These are phyloP conservation scores for Hydroisotoma schaefferi DNA, from an alignment of 2,888 invertebrate genomes.

Conservation along the genomic window DNA sequence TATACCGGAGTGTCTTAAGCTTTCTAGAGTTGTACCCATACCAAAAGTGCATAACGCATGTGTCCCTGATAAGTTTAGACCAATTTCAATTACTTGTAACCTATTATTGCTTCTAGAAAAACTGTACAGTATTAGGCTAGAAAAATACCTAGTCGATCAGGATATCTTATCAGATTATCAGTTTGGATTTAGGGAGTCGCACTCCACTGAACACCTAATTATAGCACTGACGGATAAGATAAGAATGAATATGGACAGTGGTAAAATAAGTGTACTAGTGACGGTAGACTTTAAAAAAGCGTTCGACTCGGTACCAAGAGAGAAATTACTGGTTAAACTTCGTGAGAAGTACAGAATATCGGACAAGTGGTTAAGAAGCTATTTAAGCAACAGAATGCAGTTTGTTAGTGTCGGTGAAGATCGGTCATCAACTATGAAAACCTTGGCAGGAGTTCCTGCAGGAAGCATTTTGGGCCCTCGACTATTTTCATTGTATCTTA, in stretches of 20 bases:
- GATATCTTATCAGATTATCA: slow-evolving; percentile 5
- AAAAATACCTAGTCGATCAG: not conserved
- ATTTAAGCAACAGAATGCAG: slow-evolving; percentile 11
- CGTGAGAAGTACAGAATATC: slow-evolving; percentile 6
- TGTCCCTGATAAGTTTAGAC: slow-evolving; percentile 8
- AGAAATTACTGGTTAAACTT: slow-evolving; percentile 8
- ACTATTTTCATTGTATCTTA: slow-evolving; percentile 15
- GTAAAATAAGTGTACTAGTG: slow-evolving; percentile 2
- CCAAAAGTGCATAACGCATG: slow-evolving; percentile 1
- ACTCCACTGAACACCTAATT: slow-evolving; percentile 20
- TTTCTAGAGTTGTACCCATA: slow-evolving; percentile 13
- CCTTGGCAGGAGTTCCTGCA: slow-evolving; percentile 17
- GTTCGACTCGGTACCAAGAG: slow-evolving; percentile 17
- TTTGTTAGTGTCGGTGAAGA: slow-evolving; percentile 12
- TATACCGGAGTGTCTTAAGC: slow-evolving; percentile 9
- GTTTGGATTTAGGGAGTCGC: slow-evolving; percentile 16
- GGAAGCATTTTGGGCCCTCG: slow-evolving; percentile 12
- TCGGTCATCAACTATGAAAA: not conserved
- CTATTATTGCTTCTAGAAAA: slow-evolving; percentile 15
- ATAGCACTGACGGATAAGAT: slow-evolving; percentile 12
- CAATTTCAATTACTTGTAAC: slow-evolving; percentile 13
- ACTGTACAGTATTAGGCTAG: slow-evolving; percentile 9
- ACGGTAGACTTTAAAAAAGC: slow-evolving; percentile 15
- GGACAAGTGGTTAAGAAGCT: slow-evolving; percentile 17
- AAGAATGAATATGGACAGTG: slow-evolving; percentile 13